These are phyloP conservation scores for Myotis findleyi DNA, from an alignment of 2,797 vertebrate species.

Conservation along the genomic window DNA sequence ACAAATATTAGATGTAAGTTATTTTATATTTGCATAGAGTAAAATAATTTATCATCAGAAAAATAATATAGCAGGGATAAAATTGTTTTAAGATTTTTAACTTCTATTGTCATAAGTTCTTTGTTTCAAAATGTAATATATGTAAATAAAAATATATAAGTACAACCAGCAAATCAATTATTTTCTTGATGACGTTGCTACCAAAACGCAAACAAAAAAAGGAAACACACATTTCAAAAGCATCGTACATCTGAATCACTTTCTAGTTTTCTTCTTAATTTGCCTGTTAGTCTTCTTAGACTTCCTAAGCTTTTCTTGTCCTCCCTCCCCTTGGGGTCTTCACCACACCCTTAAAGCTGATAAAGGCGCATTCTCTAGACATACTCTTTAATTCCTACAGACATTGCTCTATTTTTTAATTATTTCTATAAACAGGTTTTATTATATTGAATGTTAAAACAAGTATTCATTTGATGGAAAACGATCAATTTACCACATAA, in stretches of 20 bases:
- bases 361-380: background rate
- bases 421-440: background rate
- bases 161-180: background rate
- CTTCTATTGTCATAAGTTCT: background rate
- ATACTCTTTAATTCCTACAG: background rate
- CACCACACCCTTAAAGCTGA: background rate
- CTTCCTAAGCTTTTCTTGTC: background rate
- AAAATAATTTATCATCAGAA: conserved; percentile 5
- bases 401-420: background rate
- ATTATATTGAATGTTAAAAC: conserved; percentile 14
- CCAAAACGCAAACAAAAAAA: conserved; percentile 2
- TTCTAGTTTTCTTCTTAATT: conserved; percentile 6
- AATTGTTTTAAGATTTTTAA: background rate
- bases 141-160: background rate
- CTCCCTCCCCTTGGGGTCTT: background rate
- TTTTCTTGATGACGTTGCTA: background rate
- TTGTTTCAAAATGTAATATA: conserved; percentile 22
- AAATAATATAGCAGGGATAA: conserved; percentile 1
- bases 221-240: background rate
- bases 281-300: background rate
- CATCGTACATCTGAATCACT: background rate
- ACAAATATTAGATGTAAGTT: background rate
- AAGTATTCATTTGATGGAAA: conserved; percentile 17
- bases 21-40: background rate
- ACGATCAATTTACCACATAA: background rate